Evolutionary conservation across 2,888 invertebrate species (phyloP).

Genomic region (Apamea monoglypha): DNA sequence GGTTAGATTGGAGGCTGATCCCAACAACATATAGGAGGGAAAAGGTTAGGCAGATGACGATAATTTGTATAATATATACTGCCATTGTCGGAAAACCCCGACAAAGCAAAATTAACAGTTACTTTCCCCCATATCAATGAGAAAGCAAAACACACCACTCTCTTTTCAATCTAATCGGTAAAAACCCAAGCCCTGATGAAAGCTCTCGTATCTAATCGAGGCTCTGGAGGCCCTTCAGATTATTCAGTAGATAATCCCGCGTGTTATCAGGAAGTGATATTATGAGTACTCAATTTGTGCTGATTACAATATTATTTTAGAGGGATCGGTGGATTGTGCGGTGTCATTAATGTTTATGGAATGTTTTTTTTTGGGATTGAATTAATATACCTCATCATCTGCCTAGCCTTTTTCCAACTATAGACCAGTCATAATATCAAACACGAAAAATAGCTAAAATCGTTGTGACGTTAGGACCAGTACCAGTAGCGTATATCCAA

Average conservation of each 20-base stretch:
- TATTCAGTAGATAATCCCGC: slow-evolving; percentile 47
- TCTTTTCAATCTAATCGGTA: slow-evolving; percentile 51
- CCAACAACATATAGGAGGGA: background rate
- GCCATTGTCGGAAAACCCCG: background rate
- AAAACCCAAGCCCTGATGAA: slow-evolving; percentile 30
- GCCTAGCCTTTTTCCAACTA: no score
- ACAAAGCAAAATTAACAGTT: slow-evolving; percentile 21
- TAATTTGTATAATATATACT: background rate
- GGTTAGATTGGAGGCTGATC: background rate
- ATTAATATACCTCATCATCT: background rate
- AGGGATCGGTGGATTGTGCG: slow-evolving; percentile 5
- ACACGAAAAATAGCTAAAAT: no score
- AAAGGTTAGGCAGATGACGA: background rate
- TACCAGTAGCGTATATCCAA: no score
- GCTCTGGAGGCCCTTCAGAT: slow-evolving; percentile 34
- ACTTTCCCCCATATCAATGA: slow-evolving; percentile 23
- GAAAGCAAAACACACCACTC: slow-evolving; percentile 30
- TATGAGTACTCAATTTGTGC: slow-evolving; percentile 36
- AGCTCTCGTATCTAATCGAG: slow-evolving; percentile 36
- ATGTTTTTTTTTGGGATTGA: slow-evolving; percentile 4
- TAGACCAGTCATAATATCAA: no score
- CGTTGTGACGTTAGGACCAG: no score
- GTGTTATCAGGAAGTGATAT: slow-evolving; percentile 41
- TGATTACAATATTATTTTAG: slow-evolving; percentile 42
- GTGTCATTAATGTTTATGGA: slow-evolving; percentile 20